Conservation (phyloP, 2,888 invertebrate genomes). For the Neocrepidodera transversa region DNA sequence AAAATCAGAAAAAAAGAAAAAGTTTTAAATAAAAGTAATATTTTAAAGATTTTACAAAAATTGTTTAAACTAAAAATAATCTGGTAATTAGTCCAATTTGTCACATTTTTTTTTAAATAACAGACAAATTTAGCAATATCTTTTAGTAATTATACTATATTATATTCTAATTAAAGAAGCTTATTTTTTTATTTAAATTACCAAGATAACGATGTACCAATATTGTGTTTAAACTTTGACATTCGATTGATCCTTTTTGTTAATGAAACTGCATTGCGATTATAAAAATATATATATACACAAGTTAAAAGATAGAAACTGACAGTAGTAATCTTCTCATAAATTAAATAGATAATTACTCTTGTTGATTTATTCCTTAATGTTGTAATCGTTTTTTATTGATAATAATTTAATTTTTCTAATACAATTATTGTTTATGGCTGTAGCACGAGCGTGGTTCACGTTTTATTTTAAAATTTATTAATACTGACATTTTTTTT, state of each 20-base stretch:
- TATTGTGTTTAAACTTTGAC: slow-evolving; percentile 12
- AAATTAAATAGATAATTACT: slow-evolving; percentile 14
- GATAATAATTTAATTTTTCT: not conserved
- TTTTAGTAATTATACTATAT: no score
- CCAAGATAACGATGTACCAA: slow-evolving; percentile 14
- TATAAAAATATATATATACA: slow-evolving; percentile 11
- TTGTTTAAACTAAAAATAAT: no score
- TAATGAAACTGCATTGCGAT: slow-evolving; percentile 11
- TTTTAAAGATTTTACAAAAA: no score
- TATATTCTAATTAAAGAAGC: no score
- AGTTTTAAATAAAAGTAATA: no score
- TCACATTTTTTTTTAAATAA: no score
- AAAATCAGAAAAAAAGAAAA: no score
- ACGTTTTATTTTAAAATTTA: not conserved
- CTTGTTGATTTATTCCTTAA: not conserved
- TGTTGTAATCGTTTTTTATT: not conserved
- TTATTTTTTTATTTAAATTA: no score
- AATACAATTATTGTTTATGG: not conserved
- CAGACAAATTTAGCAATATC: no score
- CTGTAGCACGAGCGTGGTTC: not conserved
- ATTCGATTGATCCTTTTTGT: slow-evolving; percentile 13
- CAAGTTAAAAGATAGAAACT: not conserved
- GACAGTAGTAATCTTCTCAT: slow-evolving; percentile 10
- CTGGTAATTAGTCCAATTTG: no score
- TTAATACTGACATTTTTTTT: no score